Conservation (phyloP, 2,113 vertebrate species). For the Blennius ocellaris region DNA sequence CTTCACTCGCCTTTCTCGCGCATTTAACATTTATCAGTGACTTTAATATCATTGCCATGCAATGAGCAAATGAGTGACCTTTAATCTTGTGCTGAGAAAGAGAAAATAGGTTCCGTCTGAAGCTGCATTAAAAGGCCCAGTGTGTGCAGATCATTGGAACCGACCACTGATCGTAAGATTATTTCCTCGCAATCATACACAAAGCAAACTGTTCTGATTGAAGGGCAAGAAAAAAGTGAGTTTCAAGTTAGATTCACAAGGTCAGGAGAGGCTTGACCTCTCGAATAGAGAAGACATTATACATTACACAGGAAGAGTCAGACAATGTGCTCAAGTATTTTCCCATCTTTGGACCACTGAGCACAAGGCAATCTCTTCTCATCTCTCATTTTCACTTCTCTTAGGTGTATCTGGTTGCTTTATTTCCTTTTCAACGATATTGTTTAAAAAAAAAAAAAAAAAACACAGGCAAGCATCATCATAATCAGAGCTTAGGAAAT, state of each 20-base stretch:
- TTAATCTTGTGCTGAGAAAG: conserved; percentile 12
- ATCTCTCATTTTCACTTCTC: conserved; percentile 25
- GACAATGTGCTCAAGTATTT: conserved; percentile 2
- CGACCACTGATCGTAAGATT: neutral
- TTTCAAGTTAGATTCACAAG: neutral
- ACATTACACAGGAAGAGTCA: conserved; percentile 18
- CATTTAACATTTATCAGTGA: neutral
- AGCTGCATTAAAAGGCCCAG: too few relatives aligned
- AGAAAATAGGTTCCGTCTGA: neutral
- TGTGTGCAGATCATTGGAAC: too few relatives aligned
- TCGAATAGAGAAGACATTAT: conserved; percentile 14
- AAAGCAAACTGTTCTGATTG: neutral
- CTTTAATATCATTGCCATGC: conserved; percentile 26
- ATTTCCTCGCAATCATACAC: neutral
- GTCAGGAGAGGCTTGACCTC: conserved; percentile 22
- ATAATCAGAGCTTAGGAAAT: conserved; percentile 22
- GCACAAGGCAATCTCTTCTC: conserved; percentile 48
- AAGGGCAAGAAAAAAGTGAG: neutral
- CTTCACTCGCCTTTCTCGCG: neutral
- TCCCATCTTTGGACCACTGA: conserved; percentile 29
- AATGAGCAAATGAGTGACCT: conserved; percentile 29
- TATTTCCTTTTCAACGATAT: conserved; percentile 46
- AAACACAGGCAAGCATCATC: neutral
- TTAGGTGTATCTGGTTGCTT: conserved; percentile 47
- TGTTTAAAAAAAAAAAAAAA: conserved; percentile 50